Conservation (phyloP, 2,888 invertebrate genomes). For the Noctua comes region DNA sequence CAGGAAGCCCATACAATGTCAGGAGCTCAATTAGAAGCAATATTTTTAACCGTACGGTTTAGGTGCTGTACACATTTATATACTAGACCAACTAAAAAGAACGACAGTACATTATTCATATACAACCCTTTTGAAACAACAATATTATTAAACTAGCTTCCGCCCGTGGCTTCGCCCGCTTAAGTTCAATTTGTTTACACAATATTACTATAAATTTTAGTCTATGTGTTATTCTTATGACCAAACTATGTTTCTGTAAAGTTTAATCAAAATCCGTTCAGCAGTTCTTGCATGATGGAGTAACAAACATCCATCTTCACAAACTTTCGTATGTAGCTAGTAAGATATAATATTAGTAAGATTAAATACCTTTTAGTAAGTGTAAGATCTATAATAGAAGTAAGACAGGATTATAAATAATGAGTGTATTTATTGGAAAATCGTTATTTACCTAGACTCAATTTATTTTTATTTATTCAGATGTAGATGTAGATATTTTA, state of each 20-base stretch:
- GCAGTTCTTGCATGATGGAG: background rate
- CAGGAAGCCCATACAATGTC: constrained; percentile 87
- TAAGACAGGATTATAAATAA: background rate
- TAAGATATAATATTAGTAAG: background rate
- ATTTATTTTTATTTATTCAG: constrained; percentile 71
- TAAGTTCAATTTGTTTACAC: background rate
- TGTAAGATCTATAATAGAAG: background rate
- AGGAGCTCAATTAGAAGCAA: constrained; percentile 75
- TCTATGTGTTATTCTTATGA: background rate
- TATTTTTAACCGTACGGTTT: constrained; percentile 63
- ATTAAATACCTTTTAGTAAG: background rate
- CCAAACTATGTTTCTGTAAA: background rate
- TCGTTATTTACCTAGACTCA: constrained; percentile 15
- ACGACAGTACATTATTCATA: too few species aligned
- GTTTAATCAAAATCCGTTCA: background rate
- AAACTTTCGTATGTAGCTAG: background rate
- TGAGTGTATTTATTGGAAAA: constrained; percentile 10
- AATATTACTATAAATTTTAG: background rate
- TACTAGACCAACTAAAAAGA: background rate
- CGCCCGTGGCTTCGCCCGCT: background rate
- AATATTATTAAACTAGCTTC: background rate
- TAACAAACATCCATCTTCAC: background rate
- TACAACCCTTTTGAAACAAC: background rate
- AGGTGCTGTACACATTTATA: constrained; percentile 46
- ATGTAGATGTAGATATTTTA: constrained; percentile 70